Evolutionary conservation across 2,797 vertebrate genomes (phyloP).

Genomic region (Rhinophrynus dorsalis): DNA sequence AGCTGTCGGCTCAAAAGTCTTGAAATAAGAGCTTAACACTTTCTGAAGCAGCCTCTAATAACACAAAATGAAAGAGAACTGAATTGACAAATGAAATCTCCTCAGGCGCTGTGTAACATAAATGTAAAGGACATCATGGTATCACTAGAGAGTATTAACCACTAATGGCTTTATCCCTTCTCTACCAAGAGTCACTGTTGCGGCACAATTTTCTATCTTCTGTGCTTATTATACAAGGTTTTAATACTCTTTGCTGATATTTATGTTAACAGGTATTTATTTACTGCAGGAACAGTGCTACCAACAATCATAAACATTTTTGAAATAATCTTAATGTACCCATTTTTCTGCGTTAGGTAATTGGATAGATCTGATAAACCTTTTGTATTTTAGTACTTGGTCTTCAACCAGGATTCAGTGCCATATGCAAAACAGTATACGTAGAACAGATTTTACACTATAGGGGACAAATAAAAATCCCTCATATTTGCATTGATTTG

Average conservation of each 20-base stretch:
- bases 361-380: too few relatives aligned
- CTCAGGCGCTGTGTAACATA: conserved; percentile 32
- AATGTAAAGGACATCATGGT: conserved; percentile 39
- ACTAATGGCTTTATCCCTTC: conserved; percentile 47
- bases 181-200: conserved; percentile 24
- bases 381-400: too few relatives aligned
- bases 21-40: conserved; percentile 41
- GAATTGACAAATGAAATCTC: conserved; percentile 29
- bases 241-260: conserved; percentile 12
- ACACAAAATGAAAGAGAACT: conserved; percentile 47
- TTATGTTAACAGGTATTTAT: conserved; percentile 26
- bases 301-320: neutral
- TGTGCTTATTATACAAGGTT: conserved; percentile 32
- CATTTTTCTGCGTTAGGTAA: neutral
- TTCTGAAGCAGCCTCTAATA: conserved; percentile 48
- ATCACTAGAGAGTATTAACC: conserved; percentile 47
- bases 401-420: too few relatives aligned
- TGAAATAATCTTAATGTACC: neutral
- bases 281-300: conserved; percentile 1
- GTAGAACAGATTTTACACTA: too few relatives aligned
- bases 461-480: too few relatives aligned
- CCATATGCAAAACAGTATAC: too few relatives aligned
- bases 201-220: conserved; percentile 24
- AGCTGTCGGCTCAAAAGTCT: conserved; percentile 40
- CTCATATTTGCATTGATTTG: too few relatives aligned